Evolutionary conservation across 1,140 invertebrate genomes (phyloP), one percentile per base, ranked within the genome.

Genomic region (Brachionus paranguensis): DNA sequence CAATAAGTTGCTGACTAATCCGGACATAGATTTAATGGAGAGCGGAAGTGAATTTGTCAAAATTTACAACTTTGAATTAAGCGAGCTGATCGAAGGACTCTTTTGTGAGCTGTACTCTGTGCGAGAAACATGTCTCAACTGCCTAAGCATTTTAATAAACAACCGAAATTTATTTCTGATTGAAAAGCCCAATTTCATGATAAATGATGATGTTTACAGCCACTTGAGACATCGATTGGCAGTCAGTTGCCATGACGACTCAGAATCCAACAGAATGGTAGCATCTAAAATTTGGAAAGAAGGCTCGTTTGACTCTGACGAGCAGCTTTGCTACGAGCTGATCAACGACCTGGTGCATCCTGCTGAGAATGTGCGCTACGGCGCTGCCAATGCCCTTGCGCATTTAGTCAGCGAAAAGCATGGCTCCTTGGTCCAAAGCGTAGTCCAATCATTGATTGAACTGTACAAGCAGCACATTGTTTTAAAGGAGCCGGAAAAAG

Each of bases 401-500:
- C 7, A 84, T 84, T 29, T 85, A n/a, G n/a, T 76, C 11, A 33
- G 41, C 47, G n/a, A 60, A 64, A 60, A 68, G 12, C 91, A 93
- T 86, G 88, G 88, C 4, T 88, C 90, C 6, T 86, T 92, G 17
- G 90, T 92, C 43, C 90, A 91, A 65, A 84, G 78, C 4, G 92
- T 93, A 65, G 87, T 96, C 45, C 89, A 92, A 41, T 89, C 90
- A 78, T 88, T 97, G 24, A 90, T 95, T 24, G 87, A 92, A 20
- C 90, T 94, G 17, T 98, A 98, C 88, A 90, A 92, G 37, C 92
- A 95, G 81, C 17, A 85, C 70, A 87, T 88, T 33, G 87, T 93
- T 92, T 92, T 96, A 90, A 94, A 95, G 85, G 95, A 94, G 14
- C 93, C 95, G 5, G 93, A 93, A 87, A 88, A 95, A 68, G 96